A percentile compares a stretch with the other conserved stretches of the same genome.
Conservation (phyloP, 2,888 invertebrate genomes). For the Chelonus formosanus region DNA sequence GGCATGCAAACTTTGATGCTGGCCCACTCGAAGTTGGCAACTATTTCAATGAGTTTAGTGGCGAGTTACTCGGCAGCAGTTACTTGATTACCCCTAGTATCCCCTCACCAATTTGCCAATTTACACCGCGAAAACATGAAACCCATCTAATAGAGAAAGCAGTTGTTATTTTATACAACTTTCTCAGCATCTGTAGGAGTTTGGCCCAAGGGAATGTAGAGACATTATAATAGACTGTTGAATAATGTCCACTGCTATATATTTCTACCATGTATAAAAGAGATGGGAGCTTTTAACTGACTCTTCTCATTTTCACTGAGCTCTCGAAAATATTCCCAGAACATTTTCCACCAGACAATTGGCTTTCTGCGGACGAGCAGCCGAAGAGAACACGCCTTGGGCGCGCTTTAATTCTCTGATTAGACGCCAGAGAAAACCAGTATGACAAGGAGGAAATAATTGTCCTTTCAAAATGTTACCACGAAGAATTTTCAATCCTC, state of each 20-base stretch:
- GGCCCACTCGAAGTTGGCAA: conserved; percentile 49
- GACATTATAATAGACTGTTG: conserved; percentile 7
- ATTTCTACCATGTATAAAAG: too few relatives aligned
- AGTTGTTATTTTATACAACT: conserved; percentile 6
- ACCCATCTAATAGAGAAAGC: conserved; percentile 13
- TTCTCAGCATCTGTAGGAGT: neutral
- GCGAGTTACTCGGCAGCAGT: conserved; percentile 52
- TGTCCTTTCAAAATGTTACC: conserved; percentile 48
- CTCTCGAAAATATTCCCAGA: conserved; percentile 4
- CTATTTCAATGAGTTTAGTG: conserved; percentile 58
- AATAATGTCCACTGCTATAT: conserved; percentile 8
- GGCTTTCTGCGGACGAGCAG: conserved; percentile 17
- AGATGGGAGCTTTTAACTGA: neutral
- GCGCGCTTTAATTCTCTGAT: conserved; percentile 60
- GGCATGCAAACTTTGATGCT: conserved; percentile 21
- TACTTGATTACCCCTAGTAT: conserved; percentile 51
- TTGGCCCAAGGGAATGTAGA: neutral
- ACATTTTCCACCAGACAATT: conserved; percentile 21
- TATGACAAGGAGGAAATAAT: conserved; percentile 59
- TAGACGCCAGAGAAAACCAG: conserved; percentile 50
- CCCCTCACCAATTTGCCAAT: conserved; percentile 53
- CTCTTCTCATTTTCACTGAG: conserved; percentile 3
- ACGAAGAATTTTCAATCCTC: conserved; percentile 56
- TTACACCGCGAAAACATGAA: conserved; percentile 40
- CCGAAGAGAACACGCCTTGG: conserved; percentile 34